Base-by-base conservation (phyloP, 2,113 vertebrate genomes). In the Carlito syrichta region DNA sequence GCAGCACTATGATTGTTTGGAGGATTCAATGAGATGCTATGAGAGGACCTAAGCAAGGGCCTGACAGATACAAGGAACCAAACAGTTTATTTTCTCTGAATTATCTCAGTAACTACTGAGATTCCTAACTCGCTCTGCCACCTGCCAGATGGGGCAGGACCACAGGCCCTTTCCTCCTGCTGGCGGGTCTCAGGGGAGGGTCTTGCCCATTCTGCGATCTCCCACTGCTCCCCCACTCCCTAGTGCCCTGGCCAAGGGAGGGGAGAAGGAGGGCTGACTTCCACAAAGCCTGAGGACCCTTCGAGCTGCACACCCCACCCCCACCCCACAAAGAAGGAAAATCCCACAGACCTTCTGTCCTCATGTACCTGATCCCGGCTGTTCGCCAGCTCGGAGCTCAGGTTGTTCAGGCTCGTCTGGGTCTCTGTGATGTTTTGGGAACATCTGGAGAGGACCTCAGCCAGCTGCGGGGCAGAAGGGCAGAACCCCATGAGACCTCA, bases 261-360 rank as follows among this genome's bases (percentile, higher is more conserved):
- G 10, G 78, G 50, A 86, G 63, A 52, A 79, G 84, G 82, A 54
- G 0, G 35, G 60, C 13, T 27, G 81, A n/a, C 25, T 54, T 81
- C 71, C 17, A 3, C 20, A 17, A 76, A 22, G 43, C 30, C 62
- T 35, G 17, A 66, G 23, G 56, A 12, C 22, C 66, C 12, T 94
- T 1, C 0, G 22, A 10, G 66, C 40, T 23, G 43, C n/a, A 30
- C 0, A 0, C 1, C 92, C 92, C 38, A 4, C 54, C 86, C 23
- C 58, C 45, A 50, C 54, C 92, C 95, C 81, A 20, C 73, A 76
- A 48, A 94, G 25, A 38, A 97, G 73, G 71, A 83, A 79, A 94
- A 52, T 2, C 8, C 93, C 88, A 97, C 98, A 12, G 95, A 99
- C 98, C 98, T 99, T 96, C 97, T 98, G 77, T 98, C 98, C 12